Evolutionary conservation across 2,113 vertebrate genomes (phyloP), one percentile per base, ranked within the genome.

Genomic region (Platysternon megacephalum): DNA sequence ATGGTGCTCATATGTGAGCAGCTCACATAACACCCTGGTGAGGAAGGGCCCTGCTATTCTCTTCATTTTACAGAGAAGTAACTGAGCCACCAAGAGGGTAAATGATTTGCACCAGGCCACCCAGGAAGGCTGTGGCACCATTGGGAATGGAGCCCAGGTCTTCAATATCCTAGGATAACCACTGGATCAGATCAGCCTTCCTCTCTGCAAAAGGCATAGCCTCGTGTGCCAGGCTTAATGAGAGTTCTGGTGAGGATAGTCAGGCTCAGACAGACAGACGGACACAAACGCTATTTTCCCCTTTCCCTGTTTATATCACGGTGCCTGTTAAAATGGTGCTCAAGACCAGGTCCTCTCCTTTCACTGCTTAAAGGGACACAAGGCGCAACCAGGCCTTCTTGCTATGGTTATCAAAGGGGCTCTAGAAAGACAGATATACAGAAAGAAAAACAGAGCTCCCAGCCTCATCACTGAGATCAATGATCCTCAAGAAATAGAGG

Each of bases 181-280:
- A 58, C 49, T 93, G 58, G 85, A 88, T 55, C 85, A 74, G 14
- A 90, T 58, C 84, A 68, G 12, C 79, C 61, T 32, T 2, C 0
- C 32, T 89, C 65, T n/a, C 82, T 92, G 82, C 92, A 89, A 94
- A 94, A 93, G n/a, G 29, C 95, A 91, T 88, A 92, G 82, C 91
- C 90, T 90, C 87, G 16, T 10, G 5, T 0, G 42, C 39, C 26
- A 58, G 53, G 42, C 39, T 3, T 53, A 89, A 53, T 39, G 39
- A 92, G 65, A 35, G 76, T 85, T 91, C 95, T 91, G 88, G 79
- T 87, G 90, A 94, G 97, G 95, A 44, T 94, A 91, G 55, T 93
- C 93, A 97, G 91, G 93, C 61, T 82, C 24, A 88, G 88, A 68
- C 84, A 88, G 78, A 92, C 78, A 79, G 74, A 95, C 85, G 91